Base-by-base conservation (phyloP, 1,140 invertebrate species). In the Solenopsis invicta region DNA sequence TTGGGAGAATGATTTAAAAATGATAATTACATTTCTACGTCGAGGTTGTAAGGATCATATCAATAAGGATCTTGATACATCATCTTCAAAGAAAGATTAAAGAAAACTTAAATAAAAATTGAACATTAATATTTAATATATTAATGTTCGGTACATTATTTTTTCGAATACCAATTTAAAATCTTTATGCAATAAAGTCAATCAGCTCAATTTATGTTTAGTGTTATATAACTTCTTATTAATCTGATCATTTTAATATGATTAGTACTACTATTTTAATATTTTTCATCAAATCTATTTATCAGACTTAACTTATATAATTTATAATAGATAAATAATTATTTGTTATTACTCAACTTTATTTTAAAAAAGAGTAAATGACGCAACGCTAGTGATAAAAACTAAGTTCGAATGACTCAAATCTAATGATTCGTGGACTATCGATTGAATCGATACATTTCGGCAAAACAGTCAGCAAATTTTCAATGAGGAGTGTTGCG, bases 401-500 rank as follows among this genome's bases (percentile, higher is more conserved):
- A 52, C 5, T 64, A 12, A n/a, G 1, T 64, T n/a, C 6, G 6
- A 41, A 0, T 34, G 8, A 16, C 13, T 52, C 29, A 21, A 13
- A 12, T 37, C 10, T 16, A 34, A 69, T n/a, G 16, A 72, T 61
- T 61, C 41, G 24, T 52, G 34, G 3, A 48, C 13, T 34, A 34
- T 59, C n/a, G 9, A 45, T 13, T 8, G 34, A 41, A 29, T 50
- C 41, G 24, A 82, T 2, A 59, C 8, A 61, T 71, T 81, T 72
- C 13, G 41, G 34, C 8, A n/a, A 37, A 78, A 37, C 1, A 61
- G 37, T 24, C 5, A 64, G 56, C 62, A 66, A 66, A 85, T 86
- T 88, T 84, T 75, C 18, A 24, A 61, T 48, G 18, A 21, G 3
- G 13, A 54, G 80, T 56, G 16, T 34, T 29, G 18, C 21, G 21